These are phyloP conservation scores for Stegodyphus mimosarum DNA, from an alignment of 1,140 invertebrate genomes.

Conservation along the genomic window DNA sequence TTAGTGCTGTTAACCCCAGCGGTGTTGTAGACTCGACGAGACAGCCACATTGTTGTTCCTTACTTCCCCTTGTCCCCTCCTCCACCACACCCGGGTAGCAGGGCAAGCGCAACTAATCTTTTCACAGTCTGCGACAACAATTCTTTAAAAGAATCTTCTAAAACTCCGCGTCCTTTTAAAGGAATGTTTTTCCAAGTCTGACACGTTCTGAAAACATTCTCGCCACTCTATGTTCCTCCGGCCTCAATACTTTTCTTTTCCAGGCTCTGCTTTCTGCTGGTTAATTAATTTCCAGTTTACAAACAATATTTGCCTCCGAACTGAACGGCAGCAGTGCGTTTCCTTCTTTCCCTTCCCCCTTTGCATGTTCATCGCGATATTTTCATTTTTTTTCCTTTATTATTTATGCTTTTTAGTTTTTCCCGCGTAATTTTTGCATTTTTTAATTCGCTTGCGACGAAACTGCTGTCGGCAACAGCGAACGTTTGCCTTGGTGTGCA, in stretches of 20 bases:
- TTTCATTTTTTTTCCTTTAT: slow-evolving; percentile 12
- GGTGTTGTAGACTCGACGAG: slow-evolving; percentile 31
- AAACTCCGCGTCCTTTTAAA: slow-evolving; percentile 39
- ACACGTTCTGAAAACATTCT: slow-evolving; percentile 48
- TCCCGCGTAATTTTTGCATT: slow-evolving; percentile 33
- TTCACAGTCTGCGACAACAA: slow-evolving; percentile 21
- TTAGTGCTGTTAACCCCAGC: slow-evolving; percentile 15
- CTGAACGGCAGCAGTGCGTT: background rate
- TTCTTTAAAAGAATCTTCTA: slow-evolving; percentile 54
- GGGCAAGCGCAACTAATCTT: slow-evolving; percentile 30
- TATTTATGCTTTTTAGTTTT: background rate
- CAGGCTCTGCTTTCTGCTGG: slow-evolving; percentile 27
- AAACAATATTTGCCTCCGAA: slow-evolving; percentile 56
- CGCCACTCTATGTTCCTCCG: slow-evolving; percentile 7
- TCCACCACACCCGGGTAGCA: slow-evolving; percentile 3
- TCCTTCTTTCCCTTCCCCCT: slow-evolving; percentile 6
- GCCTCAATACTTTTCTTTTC: background rate
- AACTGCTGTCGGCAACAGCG: slow-evolving; percentile 25
- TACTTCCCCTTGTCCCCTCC: background rate
- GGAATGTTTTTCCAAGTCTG: slow-evolving; percentile 59
- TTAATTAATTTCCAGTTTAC: slow-evolving; percentile 59
- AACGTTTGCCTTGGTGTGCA: slow-evolving; percentile 17
- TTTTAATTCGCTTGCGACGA: background rate
- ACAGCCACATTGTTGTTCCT: slow-evolving; percentile 26
- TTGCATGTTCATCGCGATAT: background rate